phyloP scores from a whole-genome alignment of 2,113 vertebrate genomes.

The Pachypanchax playfairii region DNA sequence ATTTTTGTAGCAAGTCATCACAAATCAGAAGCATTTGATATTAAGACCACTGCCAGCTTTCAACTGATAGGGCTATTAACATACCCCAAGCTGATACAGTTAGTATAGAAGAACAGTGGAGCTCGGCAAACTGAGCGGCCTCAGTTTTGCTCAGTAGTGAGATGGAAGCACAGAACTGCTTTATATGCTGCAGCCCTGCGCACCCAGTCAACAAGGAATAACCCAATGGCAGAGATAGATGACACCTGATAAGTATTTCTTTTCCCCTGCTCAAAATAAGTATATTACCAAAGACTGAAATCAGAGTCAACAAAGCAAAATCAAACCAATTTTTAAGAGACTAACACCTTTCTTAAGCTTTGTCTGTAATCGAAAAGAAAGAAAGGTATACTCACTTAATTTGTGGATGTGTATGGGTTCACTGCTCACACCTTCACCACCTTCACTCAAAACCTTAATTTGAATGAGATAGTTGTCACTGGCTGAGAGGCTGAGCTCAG shows the following conservation, averaged over 20 bases:
- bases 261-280: slow-evolving; percentile 56
- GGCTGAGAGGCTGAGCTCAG: slow-evolving; percentile 84
- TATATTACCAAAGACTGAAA: slow-evolving; percentile 63
- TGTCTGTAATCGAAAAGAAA: slow-evolving; percentile 20
- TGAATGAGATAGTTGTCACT: slow-evolving; percentile 90
- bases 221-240: slow-evolving; percentile 79
- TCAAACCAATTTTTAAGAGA: slow-evolving; percentile 55
- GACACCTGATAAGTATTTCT: slow-evolving; percentile 63
- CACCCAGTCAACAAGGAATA: slow-evolving; percentile 80
- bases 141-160: slow-evolving; percentile 55
- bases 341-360: slow-evolving; percentile 41
- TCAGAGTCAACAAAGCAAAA: slow-evolving; percentile 51
- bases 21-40: slow-evolving; percentile 58
- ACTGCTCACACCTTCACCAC: slow-evolving; percentile 89
- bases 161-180: slow-evolving; percentile 59
- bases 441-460: slow-evolving; percentile 86
- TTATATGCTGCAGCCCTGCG: slow-evolving; percentile 69
- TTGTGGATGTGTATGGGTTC: slow-evolving; percentile 92
- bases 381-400: slow-evolving; percentile 76
- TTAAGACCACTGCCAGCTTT: slow-evolving; percentile 68
- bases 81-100: slow-evolving; percentile 56
- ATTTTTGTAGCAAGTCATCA: slow-evolving; percentile 48
- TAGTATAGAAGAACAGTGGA: slow-evolving; percentile 55
- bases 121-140: slow-evolving; percentile 52
- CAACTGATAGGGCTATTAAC: slow-evolving; percentile 63